These are phyloP conservation scores for Eulithis prunata DNA, from an alignment of 2,888 invertebrate genomes.

Conservation along the genomic window DNA sequence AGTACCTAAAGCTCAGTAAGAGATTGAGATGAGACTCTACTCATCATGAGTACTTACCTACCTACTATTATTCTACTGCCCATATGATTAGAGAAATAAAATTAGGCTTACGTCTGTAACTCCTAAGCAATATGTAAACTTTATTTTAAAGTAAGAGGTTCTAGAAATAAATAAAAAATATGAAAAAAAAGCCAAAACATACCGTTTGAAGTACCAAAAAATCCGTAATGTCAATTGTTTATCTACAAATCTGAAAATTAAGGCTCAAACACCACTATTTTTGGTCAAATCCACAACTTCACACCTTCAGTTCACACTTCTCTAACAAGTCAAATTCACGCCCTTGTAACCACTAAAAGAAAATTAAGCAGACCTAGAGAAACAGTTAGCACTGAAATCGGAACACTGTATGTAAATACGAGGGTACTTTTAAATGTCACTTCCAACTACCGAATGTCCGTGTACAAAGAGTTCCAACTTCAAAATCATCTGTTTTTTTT, in stretches of 20 bases:
- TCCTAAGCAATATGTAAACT: too few species aligned
- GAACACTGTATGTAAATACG: constrained; percentile 63
- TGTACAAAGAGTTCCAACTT: constrained; percentile 53
- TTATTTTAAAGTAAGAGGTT: too few species aligned
- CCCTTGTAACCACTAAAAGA: constrained; percentile 75
- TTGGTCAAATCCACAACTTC: constrained; percentile 56
- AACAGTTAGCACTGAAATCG: constrained; percentile 74
- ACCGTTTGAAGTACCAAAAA: constrained; percentile 31
- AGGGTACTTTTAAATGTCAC: constrained; percentile 44
- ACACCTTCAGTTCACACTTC: constrained; percentile 76
- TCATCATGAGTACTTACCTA: too few species aligned
- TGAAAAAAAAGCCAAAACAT: constrained; percentile 20
- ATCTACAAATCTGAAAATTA: constrained; percentile 43
- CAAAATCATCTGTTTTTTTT: constrained; percentile 65
- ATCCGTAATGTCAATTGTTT: constrained; percentile 36
- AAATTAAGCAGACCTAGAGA: constrained; percentile 72
- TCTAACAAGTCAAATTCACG: constrained; percentile 71
- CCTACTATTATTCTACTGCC: too few species aligned
- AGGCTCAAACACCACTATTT: constrained; percentile 50
- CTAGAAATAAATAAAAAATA: too few species aligned
- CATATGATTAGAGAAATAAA: too few species aligned
- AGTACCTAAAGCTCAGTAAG: too few species aligned
- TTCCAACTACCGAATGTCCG: constrained; percentile 31
- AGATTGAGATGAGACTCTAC: too few species aligned
- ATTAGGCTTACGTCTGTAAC: too few species aligned